Evolutionary conservation across 2,888 invertebrate genomes (phyloP).

Genomic region (Drosophila anomelani): DNA sequence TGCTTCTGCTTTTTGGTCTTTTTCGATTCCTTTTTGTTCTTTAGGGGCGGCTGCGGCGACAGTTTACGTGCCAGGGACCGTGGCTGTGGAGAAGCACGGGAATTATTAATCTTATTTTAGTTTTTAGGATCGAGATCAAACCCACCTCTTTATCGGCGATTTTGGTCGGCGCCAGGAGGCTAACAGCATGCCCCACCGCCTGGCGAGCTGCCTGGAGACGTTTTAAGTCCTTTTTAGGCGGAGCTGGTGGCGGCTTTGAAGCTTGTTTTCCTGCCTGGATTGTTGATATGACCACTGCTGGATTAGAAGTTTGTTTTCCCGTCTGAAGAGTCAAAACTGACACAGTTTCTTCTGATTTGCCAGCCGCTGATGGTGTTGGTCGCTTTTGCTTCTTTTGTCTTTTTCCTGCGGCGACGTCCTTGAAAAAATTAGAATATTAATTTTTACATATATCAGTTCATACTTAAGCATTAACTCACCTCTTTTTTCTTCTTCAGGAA

Average conservation of each 20-base stretch:
- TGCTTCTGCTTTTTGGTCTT: neutral
- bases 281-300: neutral
- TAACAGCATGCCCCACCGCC: slow-evolving; percentile 51
- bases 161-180: slow-evolving; percentile 40
- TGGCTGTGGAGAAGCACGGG: slow-evolving; percentile 19
- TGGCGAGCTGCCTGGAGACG: slow-evolving; percentile 58
- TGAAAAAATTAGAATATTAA: neutral
- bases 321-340: neutral
- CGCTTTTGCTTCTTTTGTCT: slow-evolving; percentile 14
- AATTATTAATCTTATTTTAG: neutral
- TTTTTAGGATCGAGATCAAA: neutral
- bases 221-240: slow-evolving; percentile 58
- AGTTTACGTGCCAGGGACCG: slow-evolving; percentile 56
- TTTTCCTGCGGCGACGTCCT: slow-evolving; percentile 57
- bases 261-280: neutral
- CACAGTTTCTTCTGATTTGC: neutral
- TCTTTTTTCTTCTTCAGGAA: slow-evolving; percentile 72
- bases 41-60: slow-evolving; percentile 47
- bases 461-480: slow-evolving; percentile 47
- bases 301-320: neutral
- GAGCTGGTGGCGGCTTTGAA: neutral
- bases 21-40: slow-evolving; percentile 7
- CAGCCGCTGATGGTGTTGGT: neutral
- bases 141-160: slow-evolving; percentile 36
- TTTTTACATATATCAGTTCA: neutral